phyloP scores from a whole-genome alignment of 2,797 vertebrate species.

The Alcedo quadribrachys region DNA sequence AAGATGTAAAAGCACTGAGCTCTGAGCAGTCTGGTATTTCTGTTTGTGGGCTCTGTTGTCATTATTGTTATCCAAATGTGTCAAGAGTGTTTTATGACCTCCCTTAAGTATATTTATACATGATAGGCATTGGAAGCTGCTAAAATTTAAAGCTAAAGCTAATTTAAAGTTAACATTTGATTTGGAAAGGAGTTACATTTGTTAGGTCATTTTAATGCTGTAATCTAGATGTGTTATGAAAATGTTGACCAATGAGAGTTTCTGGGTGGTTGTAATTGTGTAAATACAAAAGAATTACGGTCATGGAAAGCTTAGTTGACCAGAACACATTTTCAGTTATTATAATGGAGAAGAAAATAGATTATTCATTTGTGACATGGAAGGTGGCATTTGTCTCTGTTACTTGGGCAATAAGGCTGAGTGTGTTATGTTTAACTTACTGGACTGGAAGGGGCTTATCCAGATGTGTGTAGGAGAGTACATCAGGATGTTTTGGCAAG shows the following conservation, averaged over 20 bases:
- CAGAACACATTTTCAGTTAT: not conserved
- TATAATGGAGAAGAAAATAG: slow-evolving; percentile 24
- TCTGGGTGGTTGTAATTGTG: not conserved
- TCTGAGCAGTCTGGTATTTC: not conserved
- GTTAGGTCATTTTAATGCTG: not conserved
- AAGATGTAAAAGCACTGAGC: not conserved
- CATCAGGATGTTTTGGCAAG: not conserved
- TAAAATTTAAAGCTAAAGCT: not conserved
- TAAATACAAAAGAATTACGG: not conserved
- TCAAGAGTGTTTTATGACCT: not conserved
- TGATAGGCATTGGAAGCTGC: not conserved
- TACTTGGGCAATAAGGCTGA: not conserved
- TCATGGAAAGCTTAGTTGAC: not conserved
- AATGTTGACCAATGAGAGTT: not conserved
- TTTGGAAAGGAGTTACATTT: not conserved
- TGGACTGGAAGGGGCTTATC: not conserved
- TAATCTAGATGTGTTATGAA: not conserved
- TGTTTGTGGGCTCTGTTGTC: not conserved
- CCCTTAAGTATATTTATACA: not conserved
- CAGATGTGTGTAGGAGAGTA: not conserved
- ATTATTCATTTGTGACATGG: not conserved
- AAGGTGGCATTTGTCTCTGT: slow-evolving; percentile 41
- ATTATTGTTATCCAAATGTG: not conserved
- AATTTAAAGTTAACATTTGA: not conserved
- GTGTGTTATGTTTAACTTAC: not conserved